Evolutionary conservation across 2,113 vertebrate species (phyloP), one percentile per base, ranked within the genome.

Genomic region (Spea bombifrons): DNA sequence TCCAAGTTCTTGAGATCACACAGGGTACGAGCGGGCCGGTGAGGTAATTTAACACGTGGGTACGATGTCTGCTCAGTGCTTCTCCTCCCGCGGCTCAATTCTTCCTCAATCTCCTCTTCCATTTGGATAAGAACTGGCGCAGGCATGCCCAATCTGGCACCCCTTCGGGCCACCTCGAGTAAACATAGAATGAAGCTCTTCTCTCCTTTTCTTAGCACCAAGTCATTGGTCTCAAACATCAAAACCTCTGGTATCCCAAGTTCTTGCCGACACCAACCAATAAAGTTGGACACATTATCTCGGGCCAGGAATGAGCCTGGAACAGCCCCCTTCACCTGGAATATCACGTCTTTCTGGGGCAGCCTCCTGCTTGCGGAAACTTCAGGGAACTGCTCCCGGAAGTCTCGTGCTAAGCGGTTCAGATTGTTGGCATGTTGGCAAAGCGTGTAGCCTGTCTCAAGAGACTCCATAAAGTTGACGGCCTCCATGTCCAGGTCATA

Each of bases 181-280:
- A 99, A 88, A 68, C 97, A 99, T 7, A 99, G 91, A 6, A 99
- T 92, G 5, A 99, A 93, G 63, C 98, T 98, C 87, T 99, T 98
- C 91, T 98, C 97, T 1, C 98, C 98, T 89, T 94, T 96, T 47
- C 88, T 92, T 82, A 96, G 93, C 84, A 99, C 97, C 90, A 99
- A 49, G 91, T 99, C 97, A 7, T 99, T 96, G 4, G 97, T 99
- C 88, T 99, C 97, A 0, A 99, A 99, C 97, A 99, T 99, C 76
- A 99, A 91, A 50, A 98, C 97, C 7, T 99, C 97, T 49, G 95
- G 95, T 85, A 99, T 93, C 64, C 95, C 93, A 4, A 99, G 92
- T 88, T 99, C 96, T 55, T 90, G 87, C 0, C 97, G 89, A 89
- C 97, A 99, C 97, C 97, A 99, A 82, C 79, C 88, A 86, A 99